Evolutionary conservation across 2,888 invertebrate genomes (phyloP).

Genomic region (Hemithea aestivaria): DNA sequence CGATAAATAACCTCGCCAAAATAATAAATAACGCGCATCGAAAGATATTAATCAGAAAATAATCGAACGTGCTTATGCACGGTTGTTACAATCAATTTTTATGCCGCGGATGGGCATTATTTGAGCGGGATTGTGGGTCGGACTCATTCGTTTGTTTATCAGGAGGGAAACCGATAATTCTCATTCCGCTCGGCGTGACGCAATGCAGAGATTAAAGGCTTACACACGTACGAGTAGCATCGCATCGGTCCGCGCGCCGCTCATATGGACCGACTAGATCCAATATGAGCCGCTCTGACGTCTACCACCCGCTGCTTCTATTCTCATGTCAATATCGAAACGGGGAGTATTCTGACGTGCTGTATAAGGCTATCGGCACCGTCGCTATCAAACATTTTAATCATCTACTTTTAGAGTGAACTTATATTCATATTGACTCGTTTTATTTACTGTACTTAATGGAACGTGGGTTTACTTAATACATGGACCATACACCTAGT

Average conservation of each 20-base stretch:
- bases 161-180: slow-evolving; percentile 70
- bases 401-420: slow-evolving; percentile 14
- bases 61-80: slow-evolving; percentile 26
- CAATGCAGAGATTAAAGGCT: slow-evolving; percentile 76
- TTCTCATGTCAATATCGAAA: slow-evolving; percentile 45
- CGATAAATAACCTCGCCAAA: slow-evolving; percentile 56
- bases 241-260: slow-evolving; percentile 47
- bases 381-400: slow-evolving; percentile 18
- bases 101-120: slow-evolving; percentile 57
- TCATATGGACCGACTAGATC: slow-evolving; percentile 59
- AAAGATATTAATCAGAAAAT: slow-evolving; percentile 26
- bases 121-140: slow-evolving; percentile 51
- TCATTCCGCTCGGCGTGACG: slow-evolving; percentile 71
- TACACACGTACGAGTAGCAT: slow-evolving; percentile 45
- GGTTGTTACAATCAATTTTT: slow-evolving; percentile 64
- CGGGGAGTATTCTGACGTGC: slow-evolving; percentile 34
- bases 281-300: slow-evolving; percentile 59
- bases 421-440: no score
- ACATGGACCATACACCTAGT: no score
- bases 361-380: slow-evolving; percentile 3
- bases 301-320: slow-evolving; percentile 25
- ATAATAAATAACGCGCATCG: slow-evolving; percentile 49
- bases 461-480: no score
- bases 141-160: slow-evolving; percentile 72
- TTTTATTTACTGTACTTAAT: no score